Percentiles rank a stretch among this genome's conserved stretches.
Evolutionary conservation across 1,140 invertebrate genomes (phyloP).

Genomic region (Ceratosolen solmsi): DNA sequence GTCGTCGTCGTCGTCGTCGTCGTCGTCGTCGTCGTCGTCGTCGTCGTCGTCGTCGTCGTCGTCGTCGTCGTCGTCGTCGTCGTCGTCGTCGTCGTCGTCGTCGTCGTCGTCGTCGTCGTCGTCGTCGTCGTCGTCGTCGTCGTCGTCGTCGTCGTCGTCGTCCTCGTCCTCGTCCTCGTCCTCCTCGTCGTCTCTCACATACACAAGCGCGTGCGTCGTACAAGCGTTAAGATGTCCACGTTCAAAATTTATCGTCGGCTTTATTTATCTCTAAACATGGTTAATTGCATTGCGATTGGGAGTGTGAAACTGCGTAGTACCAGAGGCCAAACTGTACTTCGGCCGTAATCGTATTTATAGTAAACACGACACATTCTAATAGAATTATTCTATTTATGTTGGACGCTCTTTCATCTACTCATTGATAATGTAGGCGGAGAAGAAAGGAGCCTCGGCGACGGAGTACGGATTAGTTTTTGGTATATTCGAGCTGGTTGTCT

Average conservation of each 20-base stretch:
- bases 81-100: no score
- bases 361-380: constrained; percentile 20
- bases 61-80: no score
- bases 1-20: no score
- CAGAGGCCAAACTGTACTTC: neutral
- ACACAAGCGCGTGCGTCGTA: no score
- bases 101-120: no score
- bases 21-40: no score
- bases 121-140: no score
- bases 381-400: constrained; percentile 2
- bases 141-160: no score
- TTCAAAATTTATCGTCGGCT: constrained; percentile 43
- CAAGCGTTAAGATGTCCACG: constrained; percentile 9
- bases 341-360: neutral
- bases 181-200: neutral
- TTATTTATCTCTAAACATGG: constrained; percentile 26
- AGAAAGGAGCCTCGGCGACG: constrained; percentile 88
- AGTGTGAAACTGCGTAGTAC: constrained; percentile 23
- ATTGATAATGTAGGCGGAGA: constrained; percentile 80
- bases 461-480: constrained; percentile 95
- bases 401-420: constrained; percentile 3
- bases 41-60: no score
- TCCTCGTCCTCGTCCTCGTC: no score
- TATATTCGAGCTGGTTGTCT: constrained; percentile 93
- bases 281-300: constrained; percentile 32